Evolutionary conservation across 1,140 invertebrate genomes (phyloP).

Genomic region (Linepithema humile): DNA sequence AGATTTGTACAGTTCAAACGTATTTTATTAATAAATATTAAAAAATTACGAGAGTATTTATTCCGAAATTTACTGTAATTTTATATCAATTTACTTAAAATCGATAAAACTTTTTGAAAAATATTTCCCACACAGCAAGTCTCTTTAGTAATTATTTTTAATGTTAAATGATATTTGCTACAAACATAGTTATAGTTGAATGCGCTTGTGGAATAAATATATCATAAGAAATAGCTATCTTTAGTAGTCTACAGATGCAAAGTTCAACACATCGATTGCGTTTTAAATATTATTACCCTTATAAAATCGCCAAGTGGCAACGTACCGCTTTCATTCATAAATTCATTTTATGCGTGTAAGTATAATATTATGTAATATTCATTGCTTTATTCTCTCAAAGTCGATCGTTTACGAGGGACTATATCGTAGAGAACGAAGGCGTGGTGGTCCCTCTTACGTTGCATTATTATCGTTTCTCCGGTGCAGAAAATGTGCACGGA

Average conservation of each 20-base stretch:
- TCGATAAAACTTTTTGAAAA: neutral
- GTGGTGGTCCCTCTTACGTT: constrained; percentile 57
- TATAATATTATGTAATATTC: constrained; percentile 61
- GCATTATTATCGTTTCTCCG: constrained; percentile 62
- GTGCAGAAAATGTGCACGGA: constrained; percentile 51
- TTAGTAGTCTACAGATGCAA: neutral
- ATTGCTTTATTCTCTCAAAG: constrained; percentile 37
- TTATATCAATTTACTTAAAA: neutral
- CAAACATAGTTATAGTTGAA: neutral
- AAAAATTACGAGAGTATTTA: neutral
- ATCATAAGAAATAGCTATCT: neutral
- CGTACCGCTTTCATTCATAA: constrained; percentile 62
- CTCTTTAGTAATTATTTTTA: neutral
- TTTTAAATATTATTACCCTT: neutral
- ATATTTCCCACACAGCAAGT: neutral
- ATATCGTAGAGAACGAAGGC: constrained; percentile 59
- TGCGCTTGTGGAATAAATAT: neutral
- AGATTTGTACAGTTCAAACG: neutral
- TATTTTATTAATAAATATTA: neutral
- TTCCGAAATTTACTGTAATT: neutral
- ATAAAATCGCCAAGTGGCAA: no score
- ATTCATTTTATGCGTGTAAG: constrained; percentile 38
- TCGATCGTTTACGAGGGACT: constrained; percentile 45
- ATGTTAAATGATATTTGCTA: neutral
- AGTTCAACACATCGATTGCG: neutral